These are phyloP conservation scores for Brachypalpus laphriformis DNA, from an alignment of 2,888 invertebrate species.

Conservation along the genomic window DNA sequence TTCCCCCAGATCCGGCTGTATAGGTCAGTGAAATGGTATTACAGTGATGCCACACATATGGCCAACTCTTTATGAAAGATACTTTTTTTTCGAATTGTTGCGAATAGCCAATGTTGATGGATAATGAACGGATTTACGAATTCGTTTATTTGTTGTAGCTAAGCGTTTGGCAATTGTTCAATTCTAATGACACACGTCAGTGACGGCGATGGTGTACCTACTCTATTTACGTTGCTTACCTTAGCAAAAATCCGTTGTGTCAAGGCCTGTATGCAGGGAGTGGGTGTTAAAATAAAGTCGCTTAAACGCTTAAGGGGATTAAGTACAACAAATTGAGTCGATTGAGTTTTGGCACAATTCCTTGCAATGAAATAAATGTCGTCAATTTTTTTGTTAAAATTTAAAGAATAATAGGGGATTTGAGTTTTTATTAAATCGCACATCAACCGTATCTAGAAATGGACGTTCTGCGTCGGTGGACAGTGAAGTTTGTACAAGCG, in stretches of 20 bases:
- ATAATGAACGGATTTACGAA: not conserved
- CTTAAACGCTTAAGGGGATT: constrained; percentile 40
- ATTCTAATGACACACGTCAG: constrained; percentile 24
- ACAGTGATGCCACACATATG: not conserved
- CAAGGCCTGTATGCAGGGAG: not conserved
- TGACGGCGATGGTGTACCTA: not conserved
- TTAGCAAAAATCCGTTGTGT: not conserved
- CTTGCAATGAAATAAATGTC: not conserved
- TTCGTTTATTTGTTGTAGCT: constrained; percentile 16
- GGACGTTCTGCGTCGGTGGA: not conserved
- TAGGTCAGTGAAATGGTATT: constrained; percentile 58
- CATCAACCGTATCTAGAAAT: not conserved
- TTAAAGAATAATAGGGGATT: not conserved
- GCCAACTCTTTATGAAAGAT: not conserved
- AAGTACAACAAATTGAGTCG: constrained; percentile 41
- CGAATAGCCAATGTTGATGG: not conserved
- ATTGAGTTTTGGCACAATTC: constrained; percentile 26
- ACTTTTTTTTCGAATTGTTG: not conserved
- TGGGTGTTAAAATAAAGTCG: constrained; percentile 5
- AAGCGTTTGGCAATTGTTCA: constrained; percentile 26
- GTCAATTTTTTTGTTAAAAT: not conserved
- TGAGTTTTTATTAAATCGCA: not conserved
- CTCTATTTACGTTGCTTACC: constrained; percentile 1
- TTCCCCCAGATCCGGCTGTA: constrained; percentile 45
- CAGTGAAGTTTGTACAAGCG: constrained; percentile 4